Conservation (phyloP, 2,888 invertebrate species). For the Agrotis puta region DNA sequence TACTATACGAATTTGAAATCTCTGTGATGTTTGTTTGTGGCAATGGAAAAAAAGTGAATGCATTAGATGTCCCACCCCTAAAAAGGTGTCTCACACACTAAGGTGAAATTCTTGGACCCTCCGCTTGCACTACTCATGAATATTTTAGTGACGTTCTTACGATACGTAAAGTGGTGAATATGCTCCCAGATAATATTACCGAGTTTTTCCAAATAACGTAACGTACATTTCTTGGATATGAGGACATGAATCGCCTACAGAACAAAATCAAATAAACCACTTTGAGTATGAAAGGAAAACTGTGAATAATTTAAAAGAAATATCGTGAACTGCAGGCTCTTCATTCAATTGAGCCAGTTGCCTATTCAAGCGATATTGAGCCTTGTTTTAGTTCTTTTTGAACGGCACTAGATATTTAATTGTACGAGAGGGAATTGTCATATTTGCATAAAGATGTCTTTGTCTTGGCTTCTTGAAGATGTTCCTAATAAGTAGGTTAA, state of each 20-base stretch:
- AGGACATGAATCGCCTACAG: slow-evolving; percentile 34
- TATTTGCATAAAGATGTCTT: slow-evolving; percentile 31
- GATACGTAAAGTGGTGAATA: slow-evolving; percentile 79
- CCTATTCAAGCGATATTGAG: slow-evolving; percentile 29
- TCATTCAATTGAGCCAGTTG: slow-evolving; percentile 19
- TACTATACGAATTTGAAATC: slow-evolving; percentile 80
- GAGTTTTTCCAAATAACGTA: slow-evolving; percentile 51
- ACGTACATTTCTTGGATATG: slow-evolving; percentile 36
- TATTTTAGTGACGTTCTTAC: slow-evolving; percentile 82
- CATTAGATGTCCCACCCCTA: slow-evolving; percentile 80
- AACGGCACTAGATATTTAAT: background rate
- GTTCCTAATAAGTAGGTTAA: slow-evolving; percentile 59
- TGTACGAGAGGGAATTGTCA: slow-evolving; percentile 10
- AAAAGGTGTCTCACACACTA: slow-evolving; percentile 68
- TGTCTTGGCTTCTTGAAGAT: slow-evolving; percentile 45
- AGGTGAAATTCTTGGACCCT: slow-evolving; percentile 78
- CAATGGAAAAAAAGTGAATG: slow-evolving; percentile 83
- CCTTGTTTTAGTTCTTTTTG: slow-evolving; percentile 11
- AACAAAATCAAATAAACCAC: slow-evolving; percentile 58
- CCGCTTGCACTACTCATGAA: slow-evolving; percentile 83
- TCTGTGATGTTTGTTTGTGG: slow-evolving; percentile 86
- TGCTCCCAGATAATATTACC: slow-evolving; percentile 70
- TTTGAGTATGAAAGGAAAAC: slow-evolving; percentile 44
- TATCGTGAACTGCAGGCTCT: slow-evolving; percentile 30
- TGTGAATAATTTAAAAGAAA: slow-evolving; percentile 56